Conservation (phyloP, 1,140 invertebrate genomes). For the Calosoma granatense region DNA sequence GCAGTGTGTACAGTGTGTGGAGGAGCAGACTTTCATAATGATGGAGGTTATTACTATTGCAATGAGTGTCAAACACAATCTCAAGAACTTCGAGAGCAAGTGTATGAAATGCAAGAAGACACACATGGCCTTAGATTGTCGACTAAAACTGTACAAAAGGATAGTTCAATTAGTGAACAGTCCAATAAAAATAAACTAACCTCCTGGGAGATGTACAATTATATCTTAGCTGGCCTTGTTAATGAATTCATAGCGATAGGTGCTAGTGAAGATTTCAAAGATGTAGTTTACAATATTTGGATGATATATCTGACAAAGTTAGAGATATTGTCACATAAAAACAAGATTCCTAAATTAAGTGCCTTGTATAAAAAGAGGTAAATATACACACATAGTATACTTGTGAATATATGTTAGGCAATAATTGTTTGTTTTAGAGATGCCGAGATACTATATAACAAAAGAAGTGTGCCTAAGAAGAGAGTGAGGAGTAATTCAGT, state of each 20-base stretch:
- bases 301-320: conserved; percentile 45
- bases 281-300: conserved; percentile 52
- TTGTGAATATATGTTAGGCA: conserved; percentile 13
- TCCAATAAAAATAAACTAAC: conserved; percentile 37
- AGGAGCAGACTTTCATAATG: conserved; percentile 35
- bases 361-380: conserved; percentile 38
- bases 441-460: conserved; percentile 42
- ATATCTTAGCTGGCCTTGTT: conserved; percentile 46
- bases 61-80: conserved; percentile 41
- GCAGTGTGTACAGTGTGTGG: conserved; percentile 36
- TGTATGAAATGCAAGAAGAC: conserved; percentile 29
- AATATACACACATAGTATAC: conserved; percentile 11
- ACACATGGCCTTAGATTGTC: conserved; percentile 9
- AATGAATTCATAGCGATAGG: conserved; percentile 49
- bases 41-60: conserved; percentile 44
- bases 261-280: conserved; percentile 42
- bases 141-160: neutral
- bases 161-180: conserved; percentile 8
- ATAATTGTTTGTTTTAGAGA: conserved; percentile 32
- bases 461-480: conserved; percentile 27
- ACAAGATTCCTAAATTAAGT: conserved; percentile 42
- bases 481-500: conserved; percentile 18
- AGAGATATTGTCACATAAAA: conserved; percentile 41
- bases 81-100: conserved; percentile 37
- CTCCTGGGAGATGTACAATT: conserved; percentile 56